Percentiles rank a stretch among this genome's conserved stretches.
Evolutionary conservation across 2,888 invertebrate species (phyloP).

Genomic region (Geophilus truncorum): DNA sequence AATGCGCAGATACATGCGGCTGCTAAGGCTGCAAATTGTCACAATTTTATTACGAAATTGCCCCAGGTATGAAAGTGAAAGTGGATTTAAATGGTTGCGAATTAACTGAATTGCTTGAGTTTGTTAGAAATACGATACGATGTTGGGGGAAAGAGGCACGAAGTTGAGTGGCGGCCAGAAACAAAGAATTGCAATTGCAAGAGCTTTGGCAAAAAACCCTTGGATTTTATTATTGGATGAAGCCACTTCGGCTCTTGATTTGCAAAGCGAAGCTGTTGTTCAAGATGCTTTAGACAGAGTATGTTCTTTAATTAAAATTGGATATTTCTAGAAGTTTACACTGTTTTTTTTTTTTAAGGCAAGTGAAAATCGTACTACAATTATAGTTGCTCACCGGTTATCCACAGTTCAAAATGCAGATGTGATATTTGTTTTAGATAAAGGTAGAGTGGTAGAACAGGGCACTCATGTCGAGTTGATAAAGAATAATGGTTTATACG

Average conservation of each 20-base stretch:
- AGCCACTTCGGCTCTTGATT: conserved; percentile 78
- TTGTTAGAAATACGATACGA: conserved; percentile 62
- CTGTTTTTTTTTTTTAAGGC: conserved; percentile 42
- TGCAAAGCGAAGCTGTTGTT: conserved; percentile 73
- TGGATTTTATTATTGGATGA: conserved; percentile 65
- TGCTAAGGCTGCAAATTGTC: conserved; percentile 68
- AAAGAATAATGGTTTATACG: background rate
- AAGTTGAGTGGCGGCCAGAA: conserved; percentile 81
- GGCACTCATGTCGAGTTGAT: background rate
- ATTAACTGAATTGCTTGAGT: background rate
- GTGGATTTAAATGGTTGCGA: background rate
- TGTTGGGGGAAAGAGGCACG: conserved; percentile 72
- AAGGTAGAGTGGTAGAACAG: background rate
- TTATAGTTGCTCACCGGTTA: conserved; percentile 53
- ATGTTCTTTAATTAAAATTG: background rate
- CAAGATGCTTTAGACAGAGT: conserved; percentile 61
- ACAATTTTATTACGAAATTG: conserved; percentile 66
- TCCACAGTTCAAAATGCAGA: conserved; percentile 49
- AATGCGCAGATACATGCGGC: conserved; percentile 62
- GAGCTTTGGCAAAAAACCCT: conserved; percentile 59
- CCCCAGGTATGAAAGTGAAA: conserved; percentile 55
- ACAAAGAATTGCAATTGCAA: conserved; percentile 64
- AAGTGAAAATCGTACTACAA: conserved; percentile 48
- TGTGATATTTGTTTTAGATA: background rate
- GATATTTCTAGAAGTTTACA: background rate